These are phyloP conservation scores for Anthonomus grandis DNA, from an alignment of 1,140 invertebrate species.

Conservation along the genomic window DNA sequence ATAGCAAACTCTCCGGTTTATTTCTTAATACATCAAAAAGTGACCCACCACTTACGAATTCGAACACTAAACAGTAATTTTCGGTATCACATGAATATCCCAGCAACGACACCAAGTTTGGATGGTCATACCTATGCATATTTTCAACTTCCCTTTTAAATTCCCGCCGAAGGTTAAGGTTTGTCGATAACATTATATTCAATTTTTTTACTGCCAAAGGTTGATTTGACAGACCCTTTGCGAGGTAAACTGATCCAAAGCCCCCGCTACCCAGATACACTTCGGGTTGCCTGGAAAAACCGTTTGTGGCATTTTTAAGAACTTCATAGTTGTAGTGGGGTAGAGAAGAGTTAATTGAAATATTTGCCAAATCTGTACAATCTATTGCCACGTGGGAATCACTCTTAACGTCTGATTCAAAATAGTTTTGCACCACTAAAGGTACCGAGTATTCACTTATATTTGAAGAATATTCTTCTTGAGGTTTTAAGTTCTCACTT, in stretches of 20 bases:
- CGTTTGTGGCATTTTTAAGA: conserved; percentile 46
- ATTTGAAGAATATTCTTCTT: no score
- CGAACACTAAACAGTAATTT: conserved; percentile 63
- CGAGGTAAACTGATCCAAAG: conserved; percentile 68
- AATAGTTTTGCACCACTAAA: no score
- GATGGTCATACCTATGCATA: conserved; percentile 59
- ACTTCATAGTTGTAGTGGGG: conserved; percentile 48
- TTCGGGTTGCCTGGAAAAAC: conserved; percentile 34
- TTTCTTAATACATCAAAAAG: conserved; percentile 54
- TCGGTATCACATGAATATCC: conserved; percentile 64
- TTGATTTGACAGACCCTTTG: conserved; percentile 48
- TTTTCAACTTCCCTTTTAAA: conserved; percentile 65
- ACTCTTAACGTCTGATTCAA: no score
- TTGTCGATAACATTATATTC: conserved; percentile 50
- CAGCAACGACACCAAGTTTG: conserved; percentile 63
- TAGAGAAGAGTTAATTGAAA: conserved; percentile 43
- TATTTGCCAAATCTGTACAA: conserved; percentile 37
- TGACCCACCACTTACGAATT: conserved; percentile 67
- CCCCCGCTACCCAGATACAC: conserved; percentile 63
- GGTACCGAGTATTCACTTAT: no score
- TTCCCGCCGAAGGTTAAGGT: conserved; percentile 45
- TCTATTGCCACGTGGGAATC: no score
- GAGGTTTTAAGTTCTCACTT: no score
- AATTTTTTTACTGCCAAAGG: conserved; percentile 63
- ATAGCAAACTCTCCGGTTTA: conserved; percentile 41